Percentiles rank a stretch among this genome's conserved stretches.
These are phyloP conservation scores for Elephas maximus DNA, from an alignment of 2,113 vertebrate species.

Conservation along the genomic window DNA sequence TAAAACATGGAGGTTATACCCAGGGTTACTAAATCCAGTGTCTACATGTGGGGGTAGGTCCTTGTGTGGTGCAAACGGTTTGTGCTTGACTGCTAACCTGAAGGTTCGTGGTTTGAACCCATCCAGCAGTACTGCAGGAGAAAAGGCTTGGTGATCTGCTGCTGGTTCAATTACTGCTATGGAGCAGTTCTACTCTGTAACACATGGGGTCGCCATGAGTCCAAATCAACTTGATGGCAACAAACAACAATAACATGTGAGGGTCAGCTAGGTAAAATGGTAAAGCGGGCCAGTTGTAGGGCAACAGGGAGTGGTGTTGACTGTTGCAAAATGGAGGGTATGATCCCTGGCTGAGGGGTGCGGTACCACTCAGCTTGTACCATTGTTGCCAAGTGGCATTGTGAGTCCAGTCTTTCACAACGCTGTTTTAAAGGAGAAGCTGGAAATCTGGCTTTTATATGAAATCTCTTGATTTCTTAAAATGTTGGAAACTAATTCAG, in stretches of 20 bases:
- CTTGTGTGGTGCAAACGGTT: background rate
- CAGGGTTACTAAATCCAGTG: background rate
- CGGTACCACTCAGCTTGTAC: background rate
- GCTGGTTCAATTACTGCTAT: background rate
- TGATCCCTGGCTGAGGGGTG: too few species aligned
- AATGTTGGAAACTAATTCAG: constrained; percentile 35
- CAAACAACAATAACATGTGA: background rate
- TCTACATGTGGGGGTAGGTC: background rate
- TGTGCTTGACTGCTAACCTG: background rate
- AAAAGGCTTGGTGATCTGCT: background rate
- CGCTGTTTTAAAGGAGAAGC: constrained; percentile 37
- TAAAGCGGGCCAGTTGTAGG: background rate
- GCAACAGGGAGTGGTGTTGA: background rate
- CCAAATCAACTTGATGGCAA: background rate
- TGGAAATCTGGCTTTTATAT: background rate
- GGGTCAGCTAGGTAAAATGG: background rate
- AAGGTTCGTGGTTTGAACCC: background rate
- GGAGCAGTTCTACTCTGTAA: too few species aligned
- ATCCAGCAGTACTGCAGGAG: background rate
- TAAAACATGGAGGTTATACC: background rate
- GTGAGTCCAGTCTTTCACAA: background rate
- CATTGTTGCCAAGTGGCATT: background rate
- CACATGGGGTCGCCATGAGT: background rate
- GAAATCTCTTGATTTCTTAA: constrained; percentile 37
- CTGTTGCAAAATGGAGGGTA: background rate